Percentiles rank a stretch among this genome's conserved stretches.
phyloP scores from a whole-genome alignment of 2,113 vertebrate species.

The Phyllopteryx taeniolatus region DNA sequence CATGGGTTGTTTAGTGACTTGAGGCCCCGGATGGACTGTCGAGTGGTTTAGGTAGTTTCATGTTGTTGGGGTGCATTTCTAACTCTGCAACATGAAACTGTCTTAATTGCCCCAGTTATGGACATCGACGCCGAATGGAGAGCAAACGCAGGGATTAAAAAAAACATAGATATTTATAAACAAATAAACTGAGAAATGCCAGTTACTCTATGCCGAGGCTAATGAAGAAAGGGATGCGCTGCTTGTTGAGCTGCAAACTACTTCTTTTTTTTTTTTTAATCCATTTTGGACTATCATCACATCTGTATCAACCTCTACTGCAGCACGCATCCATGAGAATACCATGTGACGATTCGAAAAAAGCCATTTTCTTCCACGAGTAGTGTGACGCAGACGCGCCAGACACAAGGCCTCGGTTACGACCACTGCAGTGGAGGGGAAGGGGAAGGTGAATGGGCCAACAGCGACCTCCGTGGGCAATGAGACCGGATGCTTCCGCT shows the following conservation, averaged over 20 bases:
- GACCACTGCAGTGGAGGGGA: conserved; percentile 84
- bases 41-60: conserved; percentile 99
- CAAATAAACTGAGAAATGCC: conserved; percentile 8
- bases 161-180: not conserved
- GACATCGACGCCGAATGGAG: conserved; percentile 75
- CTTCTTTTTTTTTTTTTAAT: not conserved
- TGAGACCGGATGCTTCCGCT: conserved; percentile 67
- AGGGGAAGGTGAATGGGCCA: conserved; percentile 77
- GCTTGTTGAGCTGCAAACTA: conserved; percentile 20
- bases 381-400: conserved; percentile 63
- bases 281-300: not conserved
- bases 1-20: conserved; percentile 14
- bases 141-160: conserved; percentile 10
- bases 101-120: conserved; percentile 96
- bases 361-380: conserved; percentile 42
- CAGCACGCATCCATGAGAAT: too few species aligned
- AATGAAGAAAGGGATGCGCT: conserved; percentile 19
- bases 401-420: conserved; percentile 96
- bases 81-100: conserved; percentile 97
- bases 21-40: conserved; percentile 78
- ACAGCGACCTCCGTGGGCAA: conserved; percentile 76
- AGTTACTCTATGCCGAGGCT: conserved; percentile 2
- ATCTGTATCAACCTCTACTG: not conserved
- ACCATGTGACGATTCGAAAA: not conserved
- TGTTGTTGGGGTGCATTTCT: conserved; percentile 95